Conservation (phyloP, 2,797 vertebrate genomes). For the Oreonectes daqikongensis region DNA sequence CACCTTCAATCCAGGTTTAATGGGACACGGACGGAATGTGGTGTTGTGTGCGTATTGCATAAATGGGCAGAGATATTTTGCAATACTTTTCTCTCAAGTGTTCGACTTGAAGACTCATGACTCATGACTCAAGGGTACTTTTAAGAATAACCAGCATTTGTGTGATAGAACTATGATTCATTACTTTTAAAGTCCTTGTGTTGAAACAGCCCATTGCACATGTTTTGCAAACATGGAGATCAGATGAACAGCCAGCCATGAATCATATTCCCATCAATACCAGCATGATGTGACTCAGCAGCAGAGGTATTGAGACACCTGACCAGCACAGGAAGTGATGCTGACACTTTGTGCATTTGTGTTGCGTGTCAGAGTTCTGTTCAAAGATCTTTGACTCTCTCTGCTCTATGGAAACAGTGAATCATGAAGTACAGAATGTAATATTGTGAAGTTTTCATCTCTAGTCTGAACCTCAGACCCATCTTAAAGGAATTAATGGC, state of each 20-base stretch:
- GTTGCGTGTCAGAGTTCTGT: constrained; percentile 9
- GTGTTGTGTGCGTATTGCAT: constrained; percentile 43
- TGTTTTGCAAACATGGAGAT: constrained; percentile 48
- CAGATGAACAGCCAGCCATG: constrained; percentile 39
- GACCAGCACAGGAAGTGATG: background rate
- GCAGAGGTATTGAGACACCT: constrained; percentile 29
- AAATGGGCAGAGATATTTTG: constrained; percentile 5
- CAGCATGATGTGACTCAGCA: constrained; percentile 29
- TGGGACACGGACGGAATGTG: background rate
- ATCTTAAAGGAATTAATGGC: constrained; percentile 76
- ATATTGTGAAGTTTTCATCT: constrained; percentile 53
- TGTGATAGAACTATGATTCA: constrained; percentile 59
- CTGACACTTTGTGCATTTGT: no score
- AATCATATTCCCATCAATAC: constrained; percentile 41
- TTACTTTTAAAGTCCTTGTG: constrained; percentile 42
- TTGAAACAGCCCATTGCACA: constrained; percentile 51
- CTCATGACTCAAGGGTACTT: constrained; percentile 62
- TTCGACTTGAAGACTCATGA: constrained; percentile 57
- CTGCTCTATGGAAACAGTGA: constrained; percentile 50
- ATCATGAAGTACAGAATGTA: constrained; percentile 23
- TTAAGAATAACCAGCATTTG: constrained; percentile 54
- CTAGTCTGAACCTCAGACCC: constrained; percentile 66
- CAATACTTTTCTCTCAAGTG: background rate
- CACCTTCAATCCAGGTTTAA: constrained; percentile 22
- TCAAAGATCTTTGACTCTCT: constrained; percentile 11